These are phyloP conservation scores for Helicolenus hilgendorfi DNA, from an alignment of 2,797 vertebrate species.

Conservation along the genomic window DNA sequence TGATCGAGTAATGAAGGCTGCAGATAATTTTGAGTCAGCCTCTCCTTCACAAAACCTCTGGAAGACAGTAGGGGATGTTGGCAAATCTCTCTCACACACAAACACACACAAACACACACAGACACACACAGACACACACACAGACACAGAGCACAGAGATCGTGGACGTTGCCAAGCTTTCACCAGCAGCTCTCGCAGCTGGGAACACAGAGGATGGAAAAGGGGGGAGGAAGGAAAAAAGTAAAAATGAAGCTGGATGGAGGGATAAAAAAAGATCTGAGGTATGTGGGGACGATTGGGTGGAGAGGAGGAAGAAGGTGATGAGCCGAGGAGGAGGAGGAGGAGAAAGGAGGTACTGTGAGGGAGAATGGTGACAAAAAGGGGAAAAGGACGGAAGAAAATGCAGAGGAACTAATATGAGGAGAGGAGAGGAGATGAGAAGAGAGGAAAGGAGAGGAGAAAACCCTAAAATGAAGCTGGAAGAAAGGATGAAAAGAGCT, in stretches of 20 bases:
- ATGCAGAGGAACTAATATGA: not conserved
- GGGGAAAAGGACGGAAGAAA: not conserved
- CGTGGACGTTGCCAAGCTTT: conserved; percentile 64
- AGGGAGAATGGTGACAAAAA: not conserved
- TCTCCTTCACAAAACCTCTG: conserved; percentile 82
- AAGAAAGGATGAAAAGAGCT: not conserved
- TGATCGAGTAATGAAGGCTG: conserved; percentile 27
- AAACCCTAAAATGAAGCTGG: not conserved
- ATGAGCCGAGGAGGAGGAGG: not conserved
- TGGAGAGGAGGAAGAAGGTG: not conserved
- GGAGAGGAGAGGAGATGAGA: not conserved
- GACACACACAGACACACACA: not conserved
- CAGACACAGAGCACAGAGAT: not conserved
- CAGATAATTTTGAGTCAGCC: conserved; percentile 25
- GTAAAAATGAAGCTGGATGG: conserved; percentile 16
- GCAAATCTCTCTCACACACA: conserved; percentile 34
- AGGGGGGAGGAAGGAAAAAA: not conserved
- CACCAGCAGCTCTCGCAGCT: conserved; percentile 68
- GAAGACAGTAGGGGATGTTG: conserved; percentile 71
- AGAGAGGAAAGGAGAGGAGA: not conserved
- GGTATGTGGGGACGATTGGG: not conserved
- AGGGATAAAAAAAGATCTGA: conserved; percentile 26
- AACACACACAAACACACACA: not conserved
- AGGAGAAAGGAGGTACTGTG: not conserved
- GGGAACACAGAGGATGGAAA: conserved; percentile 39